Percentiles rank a stretch among this genome's conserved stretches.
Conservation (phyloP, 2,888 invertebrate species). For the Lasioglossum pauxillum region DNA sequence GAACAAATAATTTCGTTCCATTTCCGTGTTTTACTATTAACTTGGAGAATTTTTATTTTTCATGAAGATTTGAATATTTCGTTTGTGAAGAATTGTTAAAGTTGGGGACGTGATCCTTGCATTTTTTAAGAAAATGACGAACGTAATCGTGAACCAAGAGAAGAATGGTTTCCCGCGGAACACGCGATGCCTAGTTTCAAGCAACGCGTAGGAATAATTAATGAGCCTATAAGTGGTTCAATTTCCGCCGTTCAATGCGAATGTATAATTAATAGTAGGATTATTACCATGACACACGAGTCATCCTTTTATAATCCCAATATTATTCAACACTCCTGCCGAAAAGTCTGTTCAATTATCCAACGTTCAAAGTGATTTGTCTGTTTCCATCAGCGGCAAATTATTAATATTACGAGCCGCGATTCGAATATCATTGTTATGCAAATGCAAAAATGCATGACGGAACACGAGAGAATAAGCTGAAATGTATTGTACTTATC, state of each 20-base stretch:
- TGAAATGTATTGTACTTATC: background rate
- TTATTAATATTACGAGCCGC: background rate
- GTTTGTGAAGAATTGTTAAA: background rate
- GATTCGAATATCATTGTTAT: background rate
- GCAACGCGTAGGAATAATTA: conserved; percentile 30
- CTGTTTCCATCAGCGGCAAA: background rate
- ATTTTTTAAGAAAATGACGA: background rate
- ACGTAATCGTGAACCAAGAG: background rate
- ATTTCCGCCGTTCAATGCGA: background rate
- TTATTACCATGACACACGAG: background rate
- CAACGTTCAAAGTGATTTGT: background rate
- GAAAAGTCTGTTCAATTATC: background rate
- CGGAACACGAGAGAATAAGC: background rate
- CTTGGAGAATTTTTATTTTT: background rate
- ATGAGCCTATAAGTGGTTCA: conserved; percentile 6
- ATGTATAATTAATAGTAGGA: conserved; percentile 1
- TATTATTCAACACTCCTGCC: background rate
- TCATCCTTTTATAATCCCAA: background rate
- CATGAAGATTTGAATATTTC: background rate
- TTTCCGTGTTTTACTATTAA: background rate
- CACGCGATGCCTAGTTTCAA: background rate
- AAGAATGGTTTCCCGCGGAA: background rate
- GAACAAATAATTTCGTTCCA: no score
- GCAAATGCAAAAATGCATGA: background rate
- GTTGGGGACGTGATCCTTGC: background rate